Evolutionary conservation across 2,113 vertebrate species (phyloP), one percentile per base, ranked within the genome.

Genomic region (Clupea harengus): DNA sequence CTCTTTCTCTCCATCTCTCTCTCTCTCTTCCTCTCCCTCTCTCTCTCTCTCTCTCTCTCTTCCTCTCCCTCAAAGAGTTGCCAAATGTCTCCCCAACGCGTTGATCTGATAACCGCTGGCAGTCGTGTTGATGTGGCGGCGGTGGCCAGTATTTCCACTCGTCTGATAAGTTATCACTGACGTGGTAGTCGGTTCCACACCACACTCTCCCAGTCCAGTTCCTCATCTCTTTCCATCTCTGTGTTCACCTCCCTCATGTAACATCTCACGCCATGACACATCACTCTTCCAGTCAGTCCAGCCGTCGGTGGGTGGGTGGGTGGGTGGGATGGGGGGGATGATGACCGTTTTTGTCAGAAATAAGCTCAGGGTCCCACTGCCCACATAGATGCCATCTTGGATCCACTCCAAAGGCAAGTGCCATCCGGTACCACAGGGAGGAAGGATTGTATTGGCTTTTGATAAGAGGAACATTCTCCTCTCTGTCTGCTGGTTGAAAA

Each of bases 1-100:
- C 39, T 39, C 39, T 39, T 2, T 39, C 86, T 88, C 78, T 86
- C 82, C 90, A 46, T 90, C 15, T 46, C 39, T 87, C 50, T 45
- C 85, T 45, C 83, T 75, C 47, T 32, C n/a, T 49, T 7, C 20
- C 54, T 20, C 3, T 60, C 22, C 20, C 20, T 20, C 6, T 60
- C 6, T 60, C 54, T 60, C 17, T 60, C 17, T n/a, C 54, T n/a
- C 83, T 32, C 13, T 49, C 64, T 67, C 22, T 64, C 85, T 82
- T 72, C 45, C 86, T 86, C 83, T 57, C 85, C 60, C 81, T 32
- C 10, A 78, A 78, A 78, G 72, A 83, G 50, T 54, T 54, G 32
- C 50, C 50, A 54, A 44, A 60, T n/a, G 44, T 39, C 32, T 83
- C 82, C 49, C 22, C 49, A 57, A 39, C 10, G 32, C 44, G 72